Conservation (phyloP, 53 echinoderm and acorn worm genomes). For the Echinarachnius parma region DNA sequence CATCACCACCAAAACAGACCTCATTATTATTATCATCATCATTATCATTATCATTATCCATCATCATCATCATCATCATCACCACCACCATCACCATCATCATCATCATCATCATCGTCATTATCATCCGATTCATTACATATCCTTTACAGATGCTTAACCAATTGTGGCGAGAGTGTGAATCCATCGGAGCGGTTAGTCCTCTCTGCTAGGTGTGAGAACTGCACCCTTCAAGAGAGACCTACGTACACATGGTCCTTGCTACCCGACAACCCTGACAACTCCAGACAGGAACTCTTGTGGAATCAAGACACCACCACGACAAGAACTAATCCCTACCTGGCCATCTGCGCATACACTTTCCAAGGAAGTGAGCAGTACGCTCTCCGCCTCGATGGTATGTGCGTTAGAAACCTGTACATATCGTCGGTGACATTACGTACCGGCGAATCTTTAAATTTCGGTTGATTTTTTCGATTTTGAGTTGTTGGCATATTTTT, state of each 20-base stretch:
- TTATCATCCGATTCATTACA: not conserved
- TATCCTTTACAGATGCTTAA: constrained; percentile 56
- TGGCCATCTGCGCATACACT: constrained; percentile 52
- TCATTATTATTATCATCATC: not conserved
- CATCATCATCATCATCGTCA: constrained; percentile 24
- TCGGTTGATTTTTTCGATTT: too few species aligned
- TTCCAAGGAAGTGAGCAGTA: constrained; percentile 41
- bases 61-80: constrained; percentile 12
- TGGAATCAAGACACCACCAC: constrained; percentile 76
- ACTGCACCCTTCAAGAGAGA: constrained; percentile 61
- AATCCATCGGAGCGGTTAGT: constrained; percentile 82
- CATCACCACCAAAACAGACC: not conserved
- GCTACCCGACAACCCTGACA: constrained; percentile 10
- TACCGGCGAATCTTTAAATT: too few species aligned
- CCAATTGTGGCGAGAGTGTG: constrained; percentile 67
- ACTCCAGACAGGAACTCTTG: constrained; percentile 32
- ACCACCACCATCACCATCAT: constrained; percentile 32
- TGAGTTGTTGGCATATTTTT: too few species aligned
- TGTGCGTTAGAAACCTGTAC: too few species aligned
- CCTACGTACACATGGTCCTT: constrained; percentile 63
- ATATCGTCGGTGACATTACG: too few species aligned
- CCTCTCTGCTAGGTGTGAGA: constrained; percentile 63
- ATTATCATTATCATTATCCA: not conserved
- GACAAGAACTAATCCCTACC: constrained; percentile 51
- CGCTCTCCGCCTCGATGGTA: too few species aligned